phyloP scores from a whole-genome alignment of 2,888 invertebrate species.

The Mythimna impura region DNA sequence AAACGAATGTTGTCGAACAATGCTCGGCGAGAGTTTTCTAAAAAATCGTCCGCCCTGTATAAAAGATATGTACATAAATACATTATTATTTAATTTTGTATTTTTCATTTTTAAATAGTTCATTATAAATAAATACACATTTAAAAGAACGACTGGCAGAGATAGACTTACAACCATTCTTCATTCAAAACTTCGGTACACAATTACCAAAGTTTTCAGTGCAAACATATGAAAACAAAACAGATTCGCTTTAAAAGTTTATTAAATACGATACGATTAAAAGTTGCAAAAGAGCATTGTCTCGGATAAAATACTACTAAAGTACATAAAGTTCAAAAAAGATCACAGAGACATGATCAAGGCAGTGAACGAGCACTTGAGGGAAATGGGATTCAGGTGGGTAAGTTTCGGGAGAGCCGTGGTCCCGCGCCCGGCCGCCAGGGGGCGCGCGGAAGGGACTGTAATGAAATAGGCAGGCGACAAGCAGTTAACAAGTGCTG shows the following conservation, averaged over 20 bases:
- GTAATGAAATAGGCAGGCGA: slow-evolving; percentile 73
- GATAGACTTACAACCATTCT: slow-evolving; percentile 7
- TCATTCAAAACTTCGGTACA: slow-evolving; percentile 7
- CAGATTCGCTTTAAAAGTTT: slow-evolving; percentile 52
- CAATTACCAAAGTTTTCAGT: slow-evolving; percentile 9
- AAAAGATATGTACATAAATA: not conserved
- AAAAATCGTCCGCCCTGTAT: not conserved
- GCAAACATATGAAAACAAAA: slow-evolving; percentile 47
- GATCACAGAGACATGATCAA: slow-evolving; percentile 73
- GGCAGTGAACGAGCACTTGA: slow-evolving; percentile 76
- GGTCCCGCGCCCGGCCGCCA: slow-evolving; percentile 41
- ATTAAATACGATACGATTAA: slow-evolving; percentile 57
- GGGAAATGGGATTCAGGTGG: slow-evolving; percentile 77
- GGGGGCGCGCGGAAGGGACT: slow-evolving; percentile 64
- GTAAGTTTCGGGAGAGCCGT: slow-evolving; percentile 60
- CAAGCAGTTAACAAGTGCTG: slow-evolving; percentile 67
- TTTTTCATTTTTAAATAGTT: too few relatives aligned
- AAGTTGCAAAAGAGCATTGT: slow-evolving; percentile 57
- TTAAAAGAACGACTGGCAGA: not conserved
- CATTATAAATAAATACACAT: not conserved
- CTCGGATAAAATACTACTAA: slow-evolving; percentile 63
- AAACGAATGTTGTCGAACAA: not conserved
- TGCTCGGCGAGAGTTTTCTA: not conserved
- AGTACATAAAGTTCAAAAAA: slow-evolving; percentile 72
- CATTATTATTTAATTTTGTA: too few relatives aligned